phyloP scores from a whole-genome alignment of 2,797 vertebrate genomes.

The Champsocephalus esox region DNA sequence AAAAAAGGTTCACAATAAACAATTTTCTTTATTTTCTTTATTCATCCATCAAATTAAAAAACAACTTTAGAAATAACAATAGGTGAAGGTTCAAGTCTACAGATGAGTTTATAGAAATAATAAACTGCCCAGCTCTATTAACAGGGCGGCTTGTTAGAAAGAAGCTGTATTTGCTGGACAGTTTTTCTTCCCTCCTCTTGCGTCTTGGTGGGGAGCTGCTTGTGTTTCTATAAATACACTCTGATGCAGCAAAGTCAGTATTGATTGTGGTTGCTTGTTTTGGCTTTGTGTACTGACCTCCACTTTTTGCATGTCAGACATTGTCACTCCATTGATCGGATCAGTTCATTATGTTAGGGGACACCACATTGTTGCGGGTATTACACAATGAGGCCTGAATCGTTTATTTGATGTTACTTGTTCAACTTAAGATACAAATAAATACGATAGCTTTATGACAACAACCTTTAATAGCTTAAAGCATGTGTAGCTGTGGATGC shows the following conservation, averaged over 20 bases:
- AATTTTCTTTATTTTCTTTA: background rate
- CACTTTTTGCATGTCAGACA: constrained; percentile 48
- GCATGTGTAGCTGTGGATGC: background rate
- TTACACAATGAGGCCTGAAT: background rate
- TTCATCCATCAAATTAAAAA: background rate
- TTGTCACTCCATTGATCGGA: constrained; percentile 49
- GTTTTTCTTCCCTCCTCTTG: constrained; percentile 25
- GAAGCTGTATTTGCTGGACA: constrained; percentile 20
- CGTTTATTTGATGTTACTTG: background rate
- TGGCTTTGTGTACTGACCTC: constrained; percentile 56
- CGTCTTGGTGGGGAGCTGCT: constrained; percentile 48
- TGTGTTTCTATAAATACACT: constrained; percentile 73
- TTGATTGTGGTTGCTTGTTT: constrained; percentile 69
- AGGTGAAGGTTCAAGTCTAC: constrained; percentile 2
- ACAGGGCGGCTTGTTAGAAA: constrained; percentile 24
- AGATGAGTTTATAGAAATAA: constrained; percentile 5
- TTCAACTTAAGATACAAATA: background rate
- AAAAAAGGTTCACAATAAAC: constrained; percentile 28
- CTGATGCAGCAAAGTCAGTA: constrained; percentile 66
- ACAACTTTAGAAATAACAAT: background rate
- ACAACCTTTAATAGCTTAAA: background rate
- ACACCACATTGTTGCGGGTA: background rate
- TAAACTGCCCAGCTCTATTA: constrained; percentile 20
- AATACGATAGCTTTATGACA: background rate
- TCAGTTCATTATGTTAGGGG: constrained; percentile 31